Evolutionary conservation across 2,888 invertebrate species (phyloP).

Genomic region (Cylindroiulus punctatus): DNA sequence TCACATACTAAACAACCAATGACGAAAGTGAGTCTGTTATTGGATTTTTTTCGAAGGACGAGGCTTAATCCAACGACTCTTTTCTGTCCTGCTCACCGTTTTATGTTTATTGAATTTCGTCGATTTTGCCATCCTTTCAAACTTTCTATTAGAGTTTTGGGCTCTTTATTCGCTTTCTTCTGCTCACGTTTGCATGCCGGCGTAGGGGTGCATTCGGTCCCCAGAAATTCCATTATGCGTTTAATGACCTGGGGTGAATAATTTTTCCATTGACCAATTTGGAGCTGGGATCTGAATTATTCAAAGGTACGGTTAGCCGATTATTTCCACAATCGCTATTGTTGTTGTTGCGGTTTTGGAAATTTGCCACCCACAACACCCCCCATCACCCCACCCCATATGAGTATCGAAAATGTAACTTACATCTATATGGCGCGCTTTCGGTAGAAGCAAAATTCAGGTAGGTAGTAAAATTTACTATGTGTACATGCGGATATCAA

Average conservation of each 20-base stretch:
- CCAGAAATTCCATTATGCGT: background rate
- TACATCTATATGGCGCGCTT: background rate
- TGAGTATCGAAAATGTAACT: background rate
- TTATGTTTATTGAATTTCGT: slow-evolving; percentile 26
- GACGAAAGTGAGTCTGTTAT: background rate
- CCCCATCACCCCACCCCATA: background rate
- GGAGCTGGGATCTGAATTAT: background rate
- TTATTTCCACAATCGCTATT: background rate
- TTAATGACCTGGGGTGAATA: slow-evolving; percentile 21
- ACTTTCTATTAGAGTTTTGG: background rate
- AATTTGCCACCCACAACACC: background rate
- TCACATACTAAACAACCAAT: slow-evolving; percentile 38
- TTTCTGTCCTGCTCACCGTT: background rate
- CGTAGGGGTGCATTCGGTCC: background rate
- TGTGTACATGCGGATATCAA: too few relatives aligned
- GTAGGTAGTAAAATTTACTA: too few relatives aligned
- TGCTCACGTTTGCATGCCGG: background rate
- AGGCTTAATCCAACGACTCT: background rate
- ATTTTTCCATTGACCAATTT: background rate
- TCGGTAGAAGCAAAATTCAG: too few relatives aligned
- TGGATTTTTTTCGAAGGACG: slow-evolving; percentile 31
- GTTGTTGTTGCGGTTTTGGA: background rate
- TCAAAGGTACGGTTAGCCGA: background rate
- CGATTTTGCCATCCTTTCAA: background rate
- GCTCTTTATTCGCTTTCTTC: slow-evolving; percentile 9